phyloP scores from a whole-genome alignment of 2,113 vertebrate genomes.

The Empidonax traillii region DNA sequence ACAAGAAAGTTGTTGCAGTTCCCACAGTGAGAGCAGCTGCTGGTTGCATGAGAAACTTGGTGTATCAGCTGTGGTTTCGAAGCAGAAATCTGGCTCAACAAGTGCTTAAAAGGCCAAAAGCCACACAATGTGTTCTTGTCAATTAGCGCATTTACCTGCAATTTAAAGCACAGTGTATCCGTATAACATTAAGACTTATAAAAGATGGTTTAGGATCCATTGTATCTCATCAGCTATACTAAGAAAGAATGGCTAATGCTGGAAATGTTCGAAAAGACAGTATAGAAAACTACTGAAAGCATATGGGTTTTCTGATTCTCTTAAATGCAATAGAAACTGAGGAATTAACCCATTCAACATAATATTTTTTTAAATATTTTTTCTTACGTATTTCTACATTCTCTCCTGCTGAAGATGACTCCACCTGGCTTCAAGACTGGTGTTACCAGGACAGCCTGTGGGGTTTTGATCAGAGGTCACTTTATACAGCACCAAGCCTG shows the following conservation, averaged over 20 bases:
- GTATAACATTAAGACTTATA: not conserved
- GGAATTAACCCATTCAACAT: not conserved
- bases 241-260: not conserved
- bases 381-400: not conserved
- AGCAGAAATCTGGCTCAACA: not conserved
- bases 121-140: not conserved
- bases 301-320: not conserved
- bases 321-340: not conserved
- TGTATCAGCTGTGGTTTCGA: not conserved
- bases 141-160: not conserved
- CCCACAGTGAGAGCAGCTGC: not conserved
- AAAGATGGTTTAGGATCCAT: not conserved
- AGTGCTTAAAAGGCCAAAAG: not conserved
- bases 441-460: not conserved
- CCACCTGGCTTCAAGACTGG: not conserved
- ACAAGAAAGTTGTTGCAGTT: not conserved
- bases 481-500: not conserved
- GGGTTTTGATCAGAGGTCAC: not conserved
- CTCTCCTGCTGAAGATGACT: not conserved
- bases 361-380: not conserved
- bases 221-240: not conserved
- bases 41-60: not conserved
- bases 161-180: not conserved
- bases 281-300: not conserved
- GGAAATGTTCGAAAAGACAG: not conserved